Percentiles rank a stretch among this genome's conserved stretches.
Conservation (phyloP, 2,888 invertebrate species). For the Pseudococcus viburni region DNA sequence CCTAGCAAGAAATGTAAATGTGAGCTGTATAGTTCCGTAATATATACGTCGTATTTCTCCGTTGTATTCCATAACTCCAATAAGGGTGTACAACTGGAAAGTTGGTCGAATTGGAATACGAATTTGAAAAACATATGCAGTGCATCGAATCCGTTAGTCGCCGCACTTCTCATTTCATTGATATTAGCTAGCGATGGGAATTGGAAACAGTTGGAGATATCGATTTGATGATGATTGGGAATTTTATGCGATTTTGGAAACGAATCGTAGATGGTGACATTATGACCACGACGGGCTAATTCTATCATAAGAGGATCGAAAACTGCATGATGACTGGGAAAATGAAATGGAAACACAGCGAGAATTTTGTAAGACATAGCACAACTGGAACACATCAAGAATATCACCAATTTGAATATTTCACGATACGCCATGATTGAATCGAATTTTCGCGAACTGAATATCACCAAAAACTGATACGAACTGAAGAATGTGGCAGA, state of each 20-base stretch:
- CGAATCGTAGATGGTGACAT: constrained; percentile 61
- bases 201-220: constrained; percentile 1
- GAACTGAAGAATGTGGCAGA: too few species aligned
- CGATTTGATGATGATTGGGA: background rate
- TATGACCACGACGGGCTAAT: constrained; percentile 66
- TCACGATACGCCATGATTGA: background rate
- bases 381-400: background rate
- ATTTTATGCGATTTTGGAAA: background rate
- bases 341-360: constrained; percentile 56
- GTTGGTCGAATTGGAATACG: too few species aligned
- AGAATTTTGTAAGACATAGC: constrained; percentile 61
- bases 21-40: background rate
- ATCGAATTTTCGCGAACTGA: background rate
- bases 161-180: background rate
- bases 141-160: too few species aligned
- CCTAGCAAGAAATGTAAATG: background rate
- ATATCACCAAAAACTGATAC: background rate
- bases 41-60: background rate
- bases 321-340: constrained; percentile 58
- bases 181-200: background rate
- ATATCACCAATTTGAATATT: background rate
- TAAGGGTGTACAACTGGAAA: too few species aligned
- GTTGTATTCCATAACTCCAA: background rate
- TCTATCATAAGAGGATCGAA: constrained; percentile 60
- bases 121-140: too few species aligned